Base-by-base conservation (phyloP, 2,888 invertebrate species). In the Dolichopus griseipennis region DNA sequence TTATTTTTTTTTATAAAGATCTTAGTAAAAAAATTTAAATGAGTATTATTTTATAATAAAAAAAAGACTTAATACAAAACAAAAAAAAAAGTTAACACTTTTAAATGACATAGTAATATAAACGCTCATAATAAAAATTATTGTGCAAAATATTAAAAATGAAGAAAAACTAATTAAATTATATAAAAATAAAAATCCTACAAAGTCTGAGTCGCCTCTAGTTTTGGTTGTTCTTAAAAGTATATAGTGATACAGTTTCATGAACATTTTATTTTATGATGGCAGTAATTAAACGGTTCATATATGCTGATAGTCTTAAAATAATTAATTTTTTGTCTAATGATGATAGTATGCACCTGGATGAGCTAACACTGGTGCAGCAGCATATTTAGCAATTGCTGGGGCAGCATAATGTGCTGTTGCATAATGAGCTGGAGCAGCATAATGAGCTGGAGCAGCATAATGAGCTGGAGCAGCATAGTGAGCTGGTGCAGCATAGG, bases 391-490 rank as follows among this genome's bases (percentile, higher is more conserved):
- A 15, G 63, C 20, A 63, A 66, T 27, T n/a, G n/a, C 67, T 34
- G 34, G 34, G 20, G 68, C 69, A 12, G n/a, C n/a, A n/a, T n/a
- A n/a, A n/a, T n/a, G n/a, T n/a, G n/a, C n/a, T 67, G 27, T 5
- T 4, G 27, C 27, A 27, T 27, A 27, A 5, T 27, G 27, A 21
- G 67, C 65, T 18, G 67, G 66, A 20, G 61, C 61, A 3, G n/a
- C 21, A 22, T 76, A 75, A 70, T 75, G 71, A 12, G 74, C 72
- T 66, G 27, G 27, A 4, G 27, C 27, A 27, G 27, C 27, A 27
- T 27, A 27, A 5, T 27, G 27, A 27, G 27, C 27, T 27, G 27
- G 3, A 4, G 37, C 37, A 5, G 37, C 37, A 37, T 67, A 41
- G 20, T 66, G 65, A 63, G 67, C 69, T 66, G 69, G 70, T 18